Percentiles rank a stretch among this genome's conserved stretches.
These are phyloP conservation scores for Lepidurus packardi DNA, from an alignment of 1,140 invertebrate genomes.

Conservation along the genomic window DNA sequence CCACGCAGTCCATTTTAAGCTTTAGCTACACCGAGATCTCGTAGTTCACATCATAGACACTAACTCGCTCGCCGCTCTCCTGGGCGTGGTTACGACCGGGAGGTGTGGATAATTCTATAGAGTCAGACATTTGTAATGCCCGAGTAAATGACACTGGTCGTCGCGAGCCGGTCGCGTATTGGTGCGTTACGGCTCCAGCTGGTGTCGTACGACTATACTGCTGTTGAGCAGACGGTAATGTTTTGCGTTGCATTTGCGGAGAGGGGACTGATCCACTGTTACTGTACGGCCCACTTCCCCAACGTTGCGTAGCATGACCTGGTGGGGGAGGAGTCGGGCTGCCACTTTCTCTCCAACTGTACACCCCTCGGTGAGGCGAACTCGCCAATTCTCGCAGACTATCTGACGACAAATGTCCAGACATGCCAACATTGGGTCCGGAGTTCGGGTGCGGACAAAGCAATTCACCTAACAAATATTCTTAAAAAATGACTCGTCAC, in stretches of 20 bases:
- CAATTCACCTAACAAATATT: conserved; percentile 24
- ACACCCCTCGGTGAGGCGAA: conserved; percentile 72
- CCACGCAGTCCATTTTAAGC: conserved; percentile 44
- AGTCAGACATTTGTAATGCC: conserved; percentile 32
- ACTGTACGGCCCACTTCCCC: not conserved
- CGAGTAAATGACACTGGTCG: conserved; percentile 27
- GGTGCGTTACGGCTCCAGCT: conserved; percentile 40
- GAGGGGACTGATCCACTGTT: conserved; percentile 49
- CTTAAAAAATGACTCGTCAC: conserved; percentile 12
- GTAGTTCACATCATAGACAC: conserved; percentile 92
- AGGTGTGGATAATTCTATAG: conserved; percentile 37
- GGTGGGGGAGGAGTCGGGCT: not conserved
- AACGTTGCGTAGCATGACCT: not conserved
- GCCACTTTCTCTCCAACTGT: conserved; percentile 66
- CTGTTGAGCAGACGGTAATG: conserved; percentile 16
- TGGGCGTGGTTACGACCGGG: conserved; percentile 29
- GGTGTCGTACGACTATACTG: conserved; percentile 42
- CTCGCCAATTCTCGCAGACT: conserved; percentile 67
- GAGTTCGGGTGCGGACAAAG: conserved; percentile 54
- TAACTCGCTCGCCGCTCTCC: conserved; percentile 62
- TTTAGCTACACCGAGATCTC: conserved; percentile 72
- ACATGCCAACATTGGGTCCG: conserved; percentile 46
- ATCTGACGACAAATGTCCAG: conserved; percentile 11
- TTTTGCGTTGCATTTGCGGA: conserved; percentile 40
- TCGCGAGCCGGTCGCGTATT: conserved; percentile 24